Percentiles rank a stretch among this genome's conserved stretches.
phyloP scores from a whole-genome alignment of 2,797 vertebrate genomes.

The Mus caroli region DNA sequence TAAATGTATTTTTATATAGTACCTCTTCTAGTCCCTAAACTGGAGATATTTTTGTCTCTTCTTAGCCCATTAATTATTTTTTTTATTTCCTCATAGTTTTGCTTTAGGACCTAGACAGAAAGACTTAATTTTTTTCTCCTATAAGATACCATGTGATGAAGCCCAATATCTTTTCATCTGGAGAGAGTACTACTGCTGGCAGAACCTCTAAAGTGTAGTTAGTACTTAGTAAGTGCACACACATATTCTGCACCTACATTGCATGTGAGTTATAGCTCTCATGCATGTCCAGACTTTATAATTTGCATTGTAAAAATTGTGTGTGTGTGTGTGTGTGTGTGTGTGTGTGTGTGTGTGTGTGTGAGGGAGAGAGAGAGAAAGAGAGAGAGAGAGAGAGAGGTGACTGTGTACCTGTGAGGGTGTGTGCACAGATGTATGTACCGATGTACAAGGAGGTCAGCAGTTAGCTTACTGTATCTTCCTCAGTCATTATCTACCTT shows the following conservation, averaged over 20 bases:
- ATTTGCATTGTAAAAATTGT: not conserved
- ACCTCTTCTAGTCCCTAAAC: not conserved
- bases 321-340: not conserved
- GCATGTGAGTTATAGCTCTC: not conserved
- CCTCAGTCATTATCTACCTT: not conserved
- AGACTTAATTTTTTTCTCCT: not conserved
- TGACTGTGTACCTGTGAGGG: no score
- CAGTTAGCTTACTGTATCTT: not conserved
- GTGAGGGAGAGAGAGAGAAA: no score
- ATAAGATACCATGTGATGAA: not conserved
- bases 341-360: not conserved
- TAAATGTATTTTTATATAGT: conserved; percentile 2
- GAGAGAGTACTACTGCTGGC: not conserved
- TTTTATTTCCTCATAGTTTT: conserved; percentile 29
- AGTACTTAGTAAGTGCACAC: not conserved
- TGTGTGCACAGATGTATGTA: no score
- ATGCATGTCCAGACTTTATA: not conserved
- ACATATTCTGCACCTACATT: not conserved
- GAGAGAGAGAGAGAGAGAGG: no score
- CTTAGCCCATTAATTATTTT: not conserved
- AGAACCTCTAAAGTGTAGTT: not conserved
- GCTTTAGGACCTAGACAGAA: not conserved
- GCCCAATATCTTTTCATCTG: not conserved
- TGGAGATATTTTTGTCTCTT: not conserved
- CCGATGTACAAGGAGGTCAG: not conserved